Base-by-base conservation (phyloP, 2,113 vertebrate genomes). In the Leuciscus idus region DNA sequence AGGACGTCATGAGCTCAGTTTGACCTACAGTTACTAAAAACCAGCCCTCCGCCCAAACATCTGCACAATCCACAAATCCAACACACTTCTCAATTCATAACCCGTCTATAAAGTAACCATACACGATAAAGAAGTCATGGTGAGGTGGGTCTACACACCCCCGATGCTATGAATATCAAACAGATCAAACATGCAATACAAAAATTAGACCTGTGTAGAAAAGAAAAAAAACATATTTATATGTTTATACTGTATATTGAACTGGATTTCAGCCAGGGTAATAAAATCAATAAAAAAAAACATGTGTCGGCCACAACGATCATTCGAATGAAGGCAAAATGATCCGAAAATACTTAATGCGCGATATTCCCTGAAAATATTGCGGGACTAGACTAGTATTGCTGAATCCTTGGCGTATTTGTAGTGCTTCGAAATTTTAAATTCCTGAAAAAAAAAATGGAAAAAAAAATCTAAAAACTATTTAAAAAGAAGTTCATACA, bases 381-480 rank as follows among this genome's bases (percentile, higher is more conserved):
- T 83, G 84, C 21, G 57, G 36, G 87, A 68, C 75, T 77, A 52
- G 43, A 75, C 76, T 82, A 33, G 87, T 52, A 83, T 74, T 28
- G 75, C 86, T 84, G 9, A 85, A 87, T 84, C 84, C 81, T 48
- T 86, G 84, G 61, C 62, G 86, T 85, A 87, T 87, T 85, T 89
- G 89, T 92, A 91, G 90, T 92, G 91, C 91, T 91, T 89, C 83
- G 62, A 91, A 86, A 87, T 89, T 84, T 79, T 50, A 85, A 84
- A 86, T 90, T 86, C 72, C 72, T 84, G 66, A 78, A 89, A 89
- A 88, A 89, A 26, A 3, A 30, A 30, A 26, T n/a, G n/a, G n/a
- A 30, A 30, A 33, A 33, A 90, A 75, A 86, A 9, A 52, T 50
- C 84, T 87, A 90, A 87, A 91, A 87, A 21, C 87, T 57, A 64